phyloP scores from a whole-genome alignment of 2,797 vertebrate species.

The Rhinatrema bivittatum region DNA sequence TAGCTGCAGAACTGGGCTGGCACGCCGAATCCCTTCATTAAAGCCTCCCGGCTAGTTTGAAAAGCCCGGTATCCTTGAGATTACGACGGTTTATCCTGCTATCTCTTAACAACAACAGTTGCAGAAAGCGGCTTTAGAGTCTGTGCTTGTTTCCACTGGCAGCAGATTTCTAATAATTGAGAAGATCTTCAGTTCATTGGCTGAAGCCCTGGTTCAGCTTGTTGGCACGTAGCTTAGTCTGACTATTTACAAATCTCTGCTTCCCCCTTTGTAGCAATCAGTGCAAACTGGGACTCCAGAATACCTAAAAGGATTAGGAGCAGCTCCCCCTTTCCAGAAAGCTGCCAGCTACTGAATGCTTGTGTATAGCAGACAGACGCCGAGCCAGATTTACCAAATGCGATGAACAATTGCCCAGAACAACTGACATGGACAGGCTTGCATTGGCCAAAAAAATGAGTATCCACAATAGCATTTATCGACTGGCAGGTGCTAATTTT shows the following conservation, averaged over 20 bases:
- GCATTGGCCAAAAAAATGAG: too few relatives aligned
- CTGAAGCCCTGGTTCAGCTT: conserved; percentile 12
- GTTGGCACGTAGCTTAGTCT: conserved; percentile 24
- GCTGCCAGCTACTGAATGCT: conserved; percentile 7
- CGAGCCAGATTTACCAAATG: too few relatives aligned
- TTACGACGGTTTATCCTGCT: conserved; percentile 38
- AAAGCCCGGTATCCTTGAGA: conserved; percentile 28
- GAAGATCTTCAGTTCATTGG: conserved; percentile 21
- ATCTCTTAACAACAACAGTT: conserved; percentile 32
- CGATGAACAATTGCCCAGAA: too few relatives aligned
- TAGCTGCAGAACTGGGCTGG: conserved; percentile 18
- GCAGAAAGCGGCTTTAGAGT: conserved; percentile 25
- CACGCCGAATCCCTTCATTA: conserved; percentile 26
- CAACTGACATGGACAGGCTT: too few relatives aligned
- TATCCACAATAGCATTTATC: too few relatives aligned
- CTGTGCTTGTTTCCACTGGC: conserved; percentile 18
- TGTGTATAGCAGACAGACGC: conserved; percentile 7
- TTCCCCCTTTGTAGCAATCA: conserved; percentile 10
- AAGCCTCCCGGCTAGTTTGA: conserved; percentile 27
- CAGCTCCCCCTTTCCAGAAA: background rate
- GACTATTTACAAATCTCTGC: conserved; percentile 3
- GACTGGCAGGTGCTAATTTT: too few relatives aligned
- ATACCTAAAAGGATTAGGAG: conserved; percentile 19
- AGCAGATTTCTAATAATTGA: conserved; percentile 27
- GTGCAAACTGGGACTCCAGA: too few relatives aligned